Conservation (phyloP, 35 echinoderm and acorn worm species). For the Holothuria glaberrima region DNA sequence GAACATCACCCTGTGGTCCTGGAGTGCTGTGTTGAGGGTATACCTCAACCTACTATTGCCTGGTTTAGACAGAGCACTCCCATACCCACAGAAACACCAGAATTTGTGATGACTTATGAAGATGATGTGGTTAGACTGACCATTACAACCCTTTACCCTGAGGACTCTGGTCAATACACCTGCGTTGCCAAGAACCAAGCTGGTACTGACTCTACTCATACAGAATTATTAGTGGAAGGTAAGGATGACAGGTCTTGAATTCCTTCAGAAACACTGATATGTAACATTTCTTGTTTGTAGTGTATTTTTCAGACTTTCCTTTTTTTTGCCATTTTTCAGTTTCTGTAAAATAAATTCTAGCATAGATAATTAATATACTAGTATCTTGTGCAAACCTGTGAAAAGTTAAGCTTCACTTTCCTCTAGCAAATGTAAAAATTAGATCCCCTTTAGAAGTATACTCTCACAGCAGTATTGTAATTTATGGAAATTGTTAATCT, state of each 20-base stretch:
- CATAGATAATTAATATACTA: background rate
- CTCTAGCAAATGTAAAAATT: too few species aligned
- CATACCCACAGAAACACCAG: slow-evolving; percentile 77
- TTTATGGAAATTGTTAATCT: too few species aligned
- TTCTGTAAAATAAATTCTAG: background rate
- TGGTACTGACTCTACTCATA: slow-evolving; percentile 81
- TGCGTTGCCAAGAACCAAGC: slow-evolving; percentile 95
- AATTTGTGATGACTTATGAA: slow-evolving; percentile 85
- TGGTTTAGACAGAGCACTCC: slow-evolving; percentile 98
- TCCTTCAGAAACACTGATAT: background rate
- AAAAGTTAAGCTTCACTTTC: background rate
- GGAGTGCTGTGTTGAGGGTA: slow-evolving; percentile 81
- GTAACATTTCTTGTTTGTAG: background rate
- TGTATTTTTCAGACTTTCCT: too few species aligned
- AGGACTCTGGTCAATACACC: slow-evolving; percentile 98
- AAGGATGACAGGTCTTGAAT: background rate
- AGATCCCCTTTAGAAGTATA: too few species aligned
- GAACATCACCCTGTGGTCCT: slow-evolving; percentile 82
- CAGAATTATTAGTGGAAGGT: slow-evolving; percentile 98
- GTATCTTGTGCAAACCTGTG: background rate
- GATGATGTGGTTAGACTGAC: slow-evolving; percentile 65
- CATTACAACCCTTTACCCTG: slow-evolving; percentile 86
- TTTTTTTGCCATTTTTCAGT: too few species aligned
- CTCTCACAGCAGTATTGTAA: too few species aligned
- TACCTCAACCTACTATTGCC: slow-evolving; percentile 84